Evolutionary conservation across 1,140 invertebrate species (phyloP), one percentile per base, ranked within the genome.

Genomic region (Hyphantria cunea): DNA sequence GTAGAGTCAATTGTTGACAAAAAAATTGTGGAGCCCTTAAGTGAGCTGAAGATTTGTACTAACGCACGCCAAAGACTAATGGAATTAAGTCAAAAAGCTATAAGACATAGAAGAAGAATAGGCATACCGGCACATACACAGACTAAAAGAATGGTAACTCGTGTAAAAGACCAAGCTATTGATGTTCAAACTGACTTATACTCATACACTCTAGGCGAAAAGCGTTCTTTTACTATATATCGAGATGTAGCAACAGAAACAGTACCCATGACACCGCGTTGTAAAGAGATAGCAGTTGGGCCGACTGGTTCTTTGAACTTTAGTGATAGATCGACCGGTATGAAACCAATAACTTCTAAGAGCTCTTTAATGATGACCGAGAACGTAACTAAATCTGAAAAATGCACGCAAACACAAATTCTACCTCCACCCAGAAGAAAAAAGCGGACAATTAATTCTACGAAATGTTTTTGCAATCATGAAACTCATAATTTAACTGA

Each of bases 101-200:
- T 93, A 34, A 91, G 86, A 74, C 91, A 92, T 45, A 93, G 93
- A 61, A 92, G 92, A 74, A 84, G 88, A 64, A 92, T 93, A 14
- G 92, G 91, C 72, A 92, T 92, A 51, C 85, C 92, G 58, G 91
- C 81, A 10, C 92, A 94, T 48, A 94, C 93, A 1, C 94, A 95
- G 84, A 94, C 93, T 5, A 91, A 92, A 56, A 69, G 75, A 45
- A 71, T 74, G 10, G 92, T 92, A 0, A 72, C 92, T 11, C 81
- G 93, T 6, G 86, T 94, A 1, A 93, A 90, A 78, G 93, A 95
- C 74, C 92, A 91, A 32, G 91, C 84, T 0, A 92, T 92, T 0
- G 92, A 93, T 67, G 82, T 90, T 25, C 86, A 92, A 60, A 76
- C 77, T 11, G 93, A 93, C 77, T 78, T 93, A 13, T 83, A 91